Conservation (phyloP, 2,888 invertebrate genomes). For the Catocala fraxini region DNA sequence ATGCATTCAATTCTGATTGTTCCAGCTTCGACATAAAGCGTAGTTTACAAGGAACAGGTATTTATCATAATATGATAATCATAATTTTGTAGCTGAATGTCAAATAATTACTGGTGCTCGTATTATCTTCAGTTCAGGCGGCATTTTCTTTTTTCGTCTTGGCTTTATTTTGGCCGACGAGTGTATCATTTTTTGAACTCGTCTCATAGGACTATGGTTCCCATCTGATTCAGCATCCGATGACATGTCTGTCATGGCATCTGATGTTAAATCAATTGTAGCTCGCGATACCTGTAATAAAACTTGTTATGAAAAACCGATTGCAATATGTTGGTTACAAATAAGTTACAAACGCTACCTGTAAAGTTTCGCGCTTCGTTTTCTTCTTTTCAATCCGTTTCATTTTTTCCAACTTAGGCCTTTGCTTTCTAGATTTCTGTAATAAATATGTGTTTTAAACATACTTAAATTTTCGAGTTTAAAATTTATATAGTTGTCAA, state of each 20-base stretch:
- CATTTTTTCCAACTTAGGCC: conserved; percentile 78
- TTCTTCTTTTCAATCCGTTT: conserved; percentile 80
- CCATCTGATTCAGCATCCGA: conserved; percentile 88
- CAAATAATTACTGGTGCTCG: conserved; percentile 73
- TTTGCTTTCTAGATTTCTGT: conserved; percentile 74
- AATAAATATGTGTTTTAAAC: conserved; percentile 34
- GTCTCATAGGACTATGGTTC: conserved; percentile 78
- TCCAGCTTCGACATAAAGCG: no score
- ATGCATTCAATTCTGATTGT: no score
- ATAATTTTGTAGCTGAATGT: no score
- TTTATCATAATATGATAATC: no score
- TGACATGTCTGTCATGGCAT: conserved; percentile 90
- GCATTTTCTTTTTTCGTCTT: conserved; percentile 84
- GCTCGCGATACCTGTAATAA: conserved; percentile 85
- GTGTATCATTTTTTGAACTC: conserved; percentile 78
- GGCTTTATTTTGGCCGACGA: conserved; percentile 73
- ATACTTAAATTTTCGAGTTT: background rate
- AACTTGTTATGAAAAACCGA: background rate
- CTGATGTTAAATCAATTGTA: conserved; percentile 89
- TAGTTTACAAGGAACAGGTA: no score
- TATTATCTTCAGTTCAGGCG: conserved; percentile 83
- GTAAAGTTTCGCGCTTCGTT: conserved; percentile 86
- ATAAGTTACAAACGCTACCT: conserved; percentile 67
- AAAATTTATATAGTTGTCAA: background rate
- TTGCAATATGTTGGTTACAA: conserved; percentile 4